Base-by-base conservation (phyloP, 1,140 invertebrate species). In the Drosophila obscura region DNA sequence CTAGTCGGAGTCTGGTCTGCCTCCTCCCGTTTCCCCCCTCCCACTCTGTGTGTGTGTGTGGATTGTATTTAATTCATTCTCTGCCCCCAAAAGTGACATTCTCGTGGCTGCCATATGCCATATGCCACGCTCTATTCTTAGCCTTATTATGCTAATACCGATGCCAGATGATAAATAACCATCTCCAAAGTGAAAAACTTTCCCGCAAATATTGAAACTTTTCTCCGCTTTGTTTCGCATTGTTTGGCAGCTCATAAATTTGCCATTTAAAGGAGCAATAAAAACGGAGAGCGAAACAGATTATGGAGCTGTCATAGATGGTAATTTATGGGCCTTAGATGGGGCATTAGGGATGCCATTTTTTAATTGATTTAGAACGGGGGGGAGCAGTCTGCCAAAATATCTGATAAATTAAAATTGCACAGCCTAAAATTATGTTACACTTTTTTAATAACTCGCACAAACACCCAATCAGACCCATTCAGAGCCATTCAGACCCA, bases 31-130 rank as follows among this genome's bases (percentile, higher is more conserved):
- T 11, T 8, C 5, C 7, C 26, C 11, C 13, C 15, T 0, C 8
- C 1, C 7, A 28, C 22, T 48, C 15, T 46, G 50, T 61, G 50
- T 49, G 52, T 48, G 66, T 68, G 57, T 84, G 49, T 75, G 65
- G 87, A 39, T 77, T 77, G 66, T 77, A 79, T 88, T 85, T 83
- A 78, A 85, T 87, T 88, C 67, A 88, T 85, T 84, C 55, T 50
- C 35, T 66, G 48, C 8, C 61, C 62, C 31, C 31, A 55, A 68
- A 55, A 68, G 39, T 55, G 66, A 50, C 73, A 56, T 68, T 64
- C 58, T 31, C 61, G 46, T 39, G 44, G 43, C 49, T 24, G 58
- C 50, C 57, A 61, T 67, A 67, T 57, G 46, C 66, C 66, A 80
- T 80, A 72, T 63, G 78, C 53, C 68, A 55, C 62, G 69, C 74